Evolutionary conservation across 2,113 vertebrate genomes (phyloP).

Genomic region (Bujurquina vittata): DNA sequence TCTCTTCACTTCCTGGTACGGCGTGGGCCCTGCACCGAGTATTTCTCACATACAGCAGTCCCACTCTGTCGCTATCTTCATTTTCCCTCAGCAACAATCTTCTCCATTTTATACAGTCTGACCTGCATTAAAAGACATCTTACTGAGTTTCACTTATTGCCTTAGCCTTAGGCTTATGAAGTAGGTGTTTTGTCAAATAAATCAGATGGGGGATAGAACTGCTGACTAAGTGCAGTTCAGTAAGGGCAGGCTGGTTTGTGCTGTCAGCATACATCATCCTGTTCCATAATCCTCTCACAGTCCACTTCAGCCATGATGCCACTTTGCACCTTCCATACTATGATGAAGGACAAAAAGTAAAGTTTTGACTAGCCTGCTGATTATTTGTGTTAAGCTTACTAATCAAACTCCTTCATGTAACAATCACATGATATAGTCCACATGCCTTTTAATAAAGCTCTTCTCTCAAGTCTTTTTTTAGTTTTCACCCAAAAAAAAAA

Average conservation of each 20-base stretch:
- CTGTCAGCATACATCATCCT: background rate
- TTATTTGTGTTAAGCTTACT: background rate
- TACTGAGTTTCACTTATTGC: background rate
- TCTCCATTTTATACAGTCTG: background rate
- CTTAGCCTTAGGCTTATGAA: background rate
- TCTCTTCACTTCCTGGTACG: slow-evolving; percentile 80
- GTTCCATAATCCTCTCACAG: background rate
- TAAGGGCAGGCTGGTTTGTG: background rate
- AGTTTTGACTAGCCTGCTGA: background rate
- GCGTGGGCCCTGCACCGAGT: slow-evolving; percentile 56
- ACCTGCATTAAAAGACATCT: background rate
- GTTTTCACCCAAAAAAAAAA: too few species aligned
- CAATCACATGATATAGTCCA: background rate
- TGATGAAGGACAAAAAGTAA: background rate
- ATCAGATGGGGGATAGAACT: background rate
- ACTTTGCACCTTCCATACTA: background rate
- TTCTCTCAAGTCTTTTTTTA: too few species aligned
- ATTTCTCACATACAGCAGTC: slow-evolving; percentile 67
- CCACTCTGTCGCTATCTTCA: slow-evolving; percentile 39
- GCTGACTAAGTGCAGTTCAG: background rate
- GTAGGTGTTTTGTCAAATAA: background rate
- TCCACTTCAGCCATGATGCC: background rate
- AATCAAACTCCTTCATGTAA: background rate
- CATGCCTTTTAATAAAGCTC: background rate
- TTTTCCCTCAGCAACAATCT: slow-evolving; percentile 12